Conservation (phyloP, 2,113 vertebrate species). For the Herpetotheres cachinnans region DNA sequence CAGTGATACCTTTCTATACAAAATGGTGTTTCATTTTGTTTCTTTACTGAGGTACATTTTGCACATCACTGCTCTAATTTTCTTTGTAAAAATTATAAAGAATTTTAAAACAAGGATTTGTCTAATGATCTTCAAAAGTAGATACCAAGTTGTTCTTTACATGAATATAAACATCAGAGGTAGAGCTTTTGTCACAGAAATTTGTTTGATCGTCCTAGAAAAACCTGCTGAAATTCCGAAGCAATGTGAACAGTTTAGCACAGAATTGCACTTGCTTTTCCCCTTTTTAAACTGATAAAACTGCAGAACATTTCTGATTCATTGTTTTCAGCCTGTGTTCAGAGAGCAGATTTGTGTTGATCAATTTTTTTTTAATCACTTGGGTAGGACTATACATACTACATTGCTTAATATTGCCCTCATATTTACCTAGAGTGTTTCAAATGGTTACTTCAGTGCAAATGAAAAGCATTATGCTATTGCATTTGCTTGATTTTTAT, state of each 20-base stretch:
- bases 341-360: neutral
- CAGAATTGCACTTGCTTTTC: neutral
- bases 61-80: neutral
- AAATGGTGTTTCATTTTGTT: neutral
- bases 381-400: neutral
- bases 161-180: neutral
- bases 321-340: neutral
- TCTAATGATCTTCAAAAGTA: neutral
- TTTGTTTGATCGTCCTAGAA: neutral
- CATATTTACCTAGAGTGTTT: neutral
- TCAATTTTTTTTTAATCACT: neutral
- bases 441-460: neutral
- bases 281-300: neutral
- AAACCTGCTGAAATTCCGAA: neutral
- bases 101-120: neutral
- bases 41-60: neutral
- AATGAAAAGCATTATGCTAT: neutral
- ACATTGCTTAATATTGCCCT: neutral
- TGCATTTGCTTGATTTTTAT: neutral
- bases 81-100: neutral
- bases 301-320: neutral
- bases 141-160: neutral
- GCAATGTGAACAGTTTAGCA: neutral
- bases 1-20: neutral
- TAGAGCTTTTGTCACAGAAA: neutral